Percentiles rank a stretch among this genome's conserved stretches.
Evolutionary conservation across 2,797 vertebrate species (phyloP).

Genomic region (Takifugu rubripes): DNA sequence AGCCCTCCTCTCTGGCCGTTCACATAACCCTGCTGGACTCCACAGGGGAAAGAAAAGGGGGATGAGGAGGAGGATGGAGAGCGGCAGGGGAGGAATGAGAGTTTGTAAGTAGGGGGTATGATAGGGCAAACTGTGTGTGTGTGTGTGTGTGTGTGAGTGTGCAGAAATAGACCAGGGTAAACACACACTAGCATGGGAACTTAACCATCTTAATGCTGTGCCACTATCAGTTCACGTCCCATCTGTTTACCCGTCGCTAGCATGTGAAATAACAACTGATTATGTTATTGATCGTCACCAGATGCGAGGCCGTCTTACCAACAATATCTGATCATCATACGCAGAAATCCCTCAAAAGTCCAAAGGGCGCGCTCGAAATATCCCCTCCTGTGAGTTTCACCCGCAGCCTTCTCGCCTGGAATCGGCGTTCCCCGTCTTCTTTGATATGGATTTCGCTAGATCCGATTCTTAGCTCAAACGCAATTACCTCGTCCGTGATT

Average conservation of each 20-base stretch:
- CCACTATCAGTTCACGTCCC: constrained; percentile 40
- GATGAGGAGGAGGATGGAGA: constrained; percentile 68
- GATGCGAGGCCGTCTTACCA: no score
- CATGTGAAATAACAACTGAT: no score
- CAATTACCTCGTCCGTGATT: no score
- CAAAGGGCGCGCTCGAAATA: no score
- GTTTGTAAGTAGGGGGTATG: constrained; percentile 80
- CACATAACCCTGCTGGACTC: constrained; percentile 92
- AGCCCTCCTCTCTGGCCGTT: constrained; percentile 76
- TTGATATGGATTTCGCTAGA: no score
- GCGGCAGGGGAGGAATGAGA: constrained; percentile 66
- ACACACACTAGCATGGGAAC: constrained; percentile 88
- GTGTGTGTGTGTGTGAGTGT: constrained; percentile 69
- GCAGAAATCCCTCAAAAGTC: no score
- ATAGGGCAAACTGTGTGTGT: constrained; percentile 67
- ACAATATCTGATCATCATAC: no score
- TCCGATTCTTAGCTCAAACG: no score
- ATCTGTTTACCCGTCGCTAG: neutral
- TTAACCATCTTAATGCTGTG: constrained; percentile 65
- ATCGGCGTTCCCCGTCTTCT: no score
- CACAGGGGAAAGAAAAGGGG: constrained; percentile 71
- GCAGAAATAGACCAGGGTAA: constrained; percentile 88
- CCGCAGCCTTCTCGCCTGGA: no score
- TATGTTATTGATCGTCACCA: no score
- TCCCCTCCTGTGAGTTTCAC: no score